These are phyloP conservation scores for Sphenopsis melanotis DNA, from an alignment of 2,797 vertebrate species.

Conservation along the genomic window DNA sequence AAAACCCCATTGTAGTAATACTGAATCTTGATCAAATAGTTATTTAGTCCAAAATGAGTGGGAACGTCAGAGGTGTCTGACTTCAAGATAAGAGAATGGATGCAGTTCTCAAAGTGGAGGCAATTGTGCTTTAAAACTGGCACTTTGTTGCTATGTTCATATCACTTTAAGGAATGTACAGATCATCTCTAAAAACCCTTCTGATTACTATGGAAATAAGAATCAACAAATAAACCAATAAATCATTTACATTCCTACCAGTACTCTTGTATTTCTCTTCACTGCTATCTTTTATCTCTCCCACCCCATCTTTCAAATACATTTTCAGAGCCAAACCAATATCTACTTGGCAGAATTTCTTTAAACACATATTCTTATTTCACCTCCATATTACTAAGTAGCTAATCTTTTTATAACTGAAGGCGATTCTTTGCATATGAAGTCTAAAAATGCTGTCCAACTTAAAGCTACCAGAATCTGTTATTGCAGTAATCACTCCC, in stretches of 20 bases:
- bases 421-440: slow-evolving; percentile 43
- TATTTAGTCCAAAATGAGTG: neutral
- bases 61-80: neutral
- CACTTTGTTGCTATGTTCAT: neutral
- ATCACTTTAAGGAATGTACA: neutral
- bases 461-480: slow-evolving; percentile 63
- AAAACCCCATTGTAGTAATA: neutral
- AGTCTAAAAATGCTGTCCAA: slow-evolving; percentile 57
- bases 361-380: slow-evolving; percentile 19
- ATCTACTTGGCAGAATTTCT: neutral
- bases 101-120: neutral
- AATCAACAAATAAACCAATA: slow-evolving; percentile 26
- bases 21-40: neutral
- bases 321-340: neutral
- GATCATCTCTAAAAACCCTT: neutral
- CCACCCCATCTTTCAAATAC: neutral
- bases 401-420: slow-evolving; percentile 31
- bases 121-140: neutral
- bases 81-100: neutral
- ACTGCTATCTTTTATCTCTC: neutral
- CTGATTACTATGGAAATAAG: slow-evolving; percentile 1
- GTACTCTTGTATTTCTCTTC: neutral
- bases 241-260: neutral
- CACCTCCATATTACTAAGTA: neutral
- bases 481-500: slow-evolving; percentile 65